A percentile compares a stretch with the other conserved stretches of the same genome.
Evolutionary conservation across 2,888 invertebrate genomes (phyloP).

Genomic region (Pollenia labialis): DNA sequence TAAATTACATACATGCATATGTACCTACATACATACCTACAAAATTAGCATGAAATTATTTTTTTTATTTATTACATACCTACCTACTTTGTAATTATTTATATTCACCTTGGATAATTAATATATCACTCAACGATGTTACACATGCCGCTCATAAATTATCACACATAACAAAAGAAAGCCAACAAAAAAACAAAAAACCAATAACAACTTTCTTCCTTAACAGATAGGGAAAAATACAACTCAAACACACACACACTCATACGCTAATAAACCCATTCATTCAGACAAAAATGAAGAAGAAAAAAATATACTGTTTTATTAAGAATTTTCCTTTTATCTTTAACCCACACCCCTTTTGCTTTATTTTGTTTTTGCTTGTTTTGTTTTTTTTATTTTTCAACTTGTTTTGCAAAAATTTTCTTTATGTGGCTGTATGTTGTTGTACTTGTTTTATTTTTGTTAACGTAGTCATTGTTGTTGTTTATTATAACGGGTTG

Average conservation of each 20-base stretch:
- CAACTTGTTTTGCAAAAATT: constrained; percentile 52
- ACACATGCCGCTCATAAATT: constrained; percentile 69
- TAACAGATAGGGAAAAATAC: not conserved
- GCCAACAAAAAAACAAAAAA: constrained; percentile 9
- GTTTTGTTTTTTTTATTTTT: constrained; percentile 26
- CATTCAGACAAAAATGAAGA: not conserved
- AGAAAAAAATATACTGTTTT: constrained; percentile 45
- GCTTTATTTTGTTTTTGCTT: constrained; percentile 7
- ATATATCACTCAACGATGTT: constrained; percentile 68
- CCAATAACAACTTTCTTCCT: constrained; percentile 36
- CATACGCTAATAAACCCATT: not conserved
- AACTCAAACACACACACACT: not conserved
- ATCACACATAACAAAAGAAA: constrained; percentile 51
- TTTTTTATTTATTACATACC: constrained; percentile 35
- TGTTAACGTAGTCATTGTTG: constrained; percentile 30
- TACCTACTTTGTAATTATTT: constrained; percentile 1
- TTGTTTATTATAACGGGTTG: constrained; percentile 67
- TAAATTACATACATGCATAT: not conserved
- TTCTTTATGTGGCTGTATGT: constrained; percentile 54
- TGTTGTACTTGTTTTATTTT: constrained; percentile 39
- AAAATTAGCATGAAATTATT: constrained; percentile 23
- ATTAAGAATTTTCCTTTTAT: constrained; percentile 41
- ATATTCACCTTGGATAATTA: constrained; percentile 63
- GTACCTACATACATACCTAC: not conserved
- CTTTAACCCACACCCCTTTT: constrained; percentile 72